Conservation (phyloP, 2,113 vertebrate species). For the Clupea harengus region DNA sequence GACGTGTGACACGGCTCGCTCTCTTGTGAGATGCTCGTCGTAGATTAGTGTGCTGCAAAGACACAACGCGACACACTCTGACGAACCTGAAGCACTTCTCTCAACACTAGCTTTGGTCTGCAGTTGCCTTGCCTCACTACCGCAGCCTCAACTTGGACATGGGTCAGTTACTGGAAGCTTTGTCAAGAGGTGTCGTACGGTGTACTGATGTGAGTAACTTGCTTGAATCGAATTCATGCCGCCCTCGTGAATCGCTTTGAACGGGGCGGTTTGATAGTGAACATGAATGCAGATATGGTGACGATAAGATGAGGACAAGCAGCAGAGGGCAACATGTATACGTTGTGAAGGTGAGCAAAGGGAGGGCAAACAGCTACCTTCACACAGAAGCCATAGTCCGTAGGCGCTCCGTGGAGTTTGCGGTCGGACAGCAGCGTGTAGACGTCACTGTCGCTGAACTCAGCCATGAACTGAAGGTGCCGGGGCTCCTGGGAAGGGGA, state of each 20-base stretch:
- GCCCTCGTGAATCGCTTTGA: background rate
- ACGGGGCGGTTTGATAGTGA: background rate
- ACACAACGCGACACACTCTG: background rate
- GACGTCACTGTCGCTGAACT: slow-evolving; percentile 89
- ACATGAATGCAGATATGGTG: background rate
- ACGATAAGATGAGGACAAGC: background rate
- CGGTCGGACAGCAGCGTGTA: slow-evolving; percentile 84
- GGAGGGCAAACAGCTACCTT: slow-evolving; percentile 78
- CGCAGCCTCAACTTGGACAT: background rate
- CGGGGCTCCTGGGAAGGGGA: slow-evolving; percentile 81
- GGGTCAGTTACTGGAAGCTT: background rate
- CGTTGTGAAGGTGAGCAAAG: background rate
- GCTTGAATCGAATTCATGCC: background rate
- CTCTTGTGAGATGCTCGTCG: background rate
- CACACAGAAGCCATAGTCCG: slow-evolving; percentile 91
- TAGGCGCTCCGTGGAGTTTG: slow-evolving; percentile 88
- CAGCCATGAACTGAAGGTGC: slow-evolving; percentile 93
- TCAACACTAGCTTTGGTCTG: background rate
- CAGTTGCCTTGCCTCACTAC: background rate
- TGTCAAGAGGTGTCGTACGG: background rate
- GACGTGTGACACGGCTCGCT: background rate
- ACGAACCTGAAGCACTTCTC: background rate
- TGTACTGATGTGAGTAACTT: background rate
- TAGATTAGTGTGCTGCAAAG: background rate
- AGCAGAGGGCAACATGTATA: background rate